Evolutionary conservation across 2,797 vertebrate genomes (phyloP).

Genomic region (Poeciliopsis infans): DNA sequence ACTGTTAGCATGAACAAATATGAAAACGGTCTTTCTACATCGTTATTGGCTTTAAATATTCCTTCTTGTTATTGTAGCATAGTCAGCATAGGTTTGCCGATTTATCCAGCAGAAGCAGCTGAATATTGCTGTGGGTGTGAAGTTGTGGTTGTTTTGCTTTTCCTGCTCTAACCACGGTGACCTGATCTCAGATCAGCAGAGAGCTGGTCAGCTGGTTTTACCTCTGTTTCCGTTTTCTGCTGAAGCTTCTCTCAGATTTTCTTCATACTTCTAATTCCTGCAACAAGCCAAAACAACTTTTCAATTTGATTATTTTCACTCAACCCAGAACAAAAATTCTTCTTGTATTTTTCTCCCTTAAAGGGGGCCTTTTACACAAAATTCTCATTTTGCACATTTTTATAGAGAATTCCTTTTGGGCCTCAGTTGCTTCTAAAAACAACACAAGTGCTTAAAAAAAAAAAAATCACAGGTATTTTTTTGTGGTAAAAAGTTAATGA

Average conservation of each 20-base stretch:
- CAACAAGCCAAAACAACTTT: background rate
- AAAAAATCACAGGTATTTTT: too few species aligned
- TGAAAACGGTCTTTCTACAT: background rate
- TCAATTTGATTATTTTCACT: background rate
- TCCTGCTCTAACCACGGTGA: background rate
- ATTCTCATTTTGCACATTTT: too few species aligned
- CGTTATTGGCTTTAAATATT: background rate
- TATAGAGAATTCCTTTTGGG: too few species aligned
- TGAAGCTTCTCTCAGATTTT: background rate
- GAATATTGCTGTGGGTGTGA: background rate
- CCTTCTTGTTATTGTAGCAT: background rate
- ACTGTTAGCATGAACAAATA: background rate
- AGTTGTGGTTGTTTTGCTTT: background rate
- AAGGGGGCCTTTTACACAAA: too few species aligned
- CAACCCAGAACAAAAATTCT: background rate
- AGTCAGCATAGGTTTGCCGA: background rate
- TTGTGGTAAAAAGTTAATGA: too few species aligned
- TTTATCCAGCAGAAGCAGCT: background rate
- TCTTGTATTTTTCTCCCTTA: background rate
- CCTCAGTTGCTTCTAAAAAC: too few species aligned
- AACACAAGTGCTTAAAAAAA: too few species aligned
- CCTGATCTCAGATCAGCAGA: background rate
- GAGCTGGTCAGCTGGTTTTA: too few species aligned
- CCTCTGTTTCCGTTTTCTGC: background rate
- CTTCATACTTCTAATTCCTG: background rate